phyloP scores from a whole-genome alignment of 2,113 vertebrate genomes.

The Carassius gibelio region DNA sequence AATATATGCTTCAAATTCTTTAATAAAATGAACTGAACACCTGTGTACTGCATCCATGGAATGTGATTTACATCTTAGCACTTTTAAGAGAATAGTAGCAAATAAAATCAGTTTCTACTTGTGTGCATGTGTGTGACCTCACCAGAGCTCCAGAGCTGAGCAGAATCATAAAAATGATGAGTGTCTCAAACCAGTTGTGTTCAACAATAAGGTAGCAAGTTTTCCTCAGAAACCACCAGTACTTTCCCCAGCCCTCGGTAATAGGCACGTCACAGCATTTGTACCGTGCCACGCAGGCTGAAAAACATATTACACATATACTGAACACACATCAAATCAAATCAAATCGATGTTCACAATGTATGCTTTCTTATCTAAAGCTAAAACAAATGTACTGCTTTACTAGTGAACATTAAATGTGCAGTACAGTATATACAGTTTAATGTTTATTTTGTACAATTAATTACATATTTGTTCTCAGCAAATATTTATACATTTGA shows the following conservation, averaged over 20 bases:
- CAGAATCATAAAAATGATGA: constrained; percentile 99
- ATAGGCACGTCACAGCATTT: constrained; percentile 92
- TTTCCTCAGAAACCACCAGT: constrained; percentile 97
- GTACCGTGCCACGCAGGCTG: constrained; percentile 91
- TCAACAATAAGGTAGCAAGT: constrained; percentile 98
- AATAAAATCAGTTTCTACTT: neutral
- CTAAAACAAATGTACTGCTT: neutral
- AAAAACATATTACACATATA: constrained; percentile 22
- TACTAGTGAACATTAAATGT: neutral
- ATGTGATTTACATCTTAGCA: neutral
- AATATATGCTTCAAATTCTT: too few species aligned
- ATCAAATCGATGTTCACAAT: neutral
- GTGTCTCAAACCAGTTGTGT: constrained; percentile 98
- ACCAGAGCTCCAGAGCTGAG: constrained; percentile 97
- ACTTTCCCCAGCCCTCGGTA: constrained; percentile 90
- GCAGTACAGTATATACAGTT: neutral
- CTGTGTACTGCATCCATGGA: too few species aligned
- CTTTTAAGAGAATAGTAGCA: neutral
- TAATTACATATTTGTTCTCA: too few species aligned
- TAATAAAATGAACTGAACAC: too few species aligned
- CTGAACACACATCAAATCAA: neutral
- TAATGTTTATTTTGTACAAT: too few species aligned
- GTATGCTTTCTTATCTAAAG: neutral
- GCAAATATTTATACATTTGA: neutral
- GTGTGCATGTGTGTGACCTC: constrained; percentile 58